Percentiles rank a stretch among this genome's conserved stretches.
Evolutionary conservation across 1,140 invertebrate genomes (phyloP).

Genomic region (Drosophila mayri): DNA sequence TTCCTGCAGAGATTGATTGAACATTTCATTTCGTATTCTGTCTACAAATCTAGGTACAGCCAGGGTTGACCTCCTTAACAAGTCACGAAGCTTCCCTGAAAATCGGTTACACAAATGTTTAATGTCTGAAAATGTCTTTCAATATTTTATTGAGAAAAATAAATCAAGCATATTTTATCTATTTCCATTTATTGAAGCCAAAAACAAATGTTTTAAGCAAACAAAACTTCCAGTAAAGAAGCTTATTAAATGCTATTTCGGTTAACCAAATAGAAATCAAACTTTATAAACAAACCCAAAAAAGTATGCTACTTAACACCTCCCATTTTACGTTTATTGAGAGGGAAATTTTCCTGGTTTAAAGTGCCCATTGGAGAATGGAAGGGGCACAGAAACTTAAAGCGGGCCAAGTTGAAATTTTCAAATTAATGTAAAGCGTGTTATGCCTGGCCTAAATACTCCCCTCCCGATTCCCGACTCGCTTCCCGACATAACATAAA

Average conservation of each 20-base stretch:
- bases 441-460: slow-evolving; percentile 38
- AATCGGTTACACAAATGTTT: neutral
- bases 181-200: too few species aligned
- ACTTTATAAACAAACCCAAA: slow-evolving; percentile 13
- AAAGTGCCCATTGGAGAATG: slow-evolving; percentile 5
- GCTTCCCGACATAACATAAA: slow-evolving; percentile 33
- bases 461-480: slow-evolving; percentile 5
- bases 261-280: slow-evolving; percentile 4
- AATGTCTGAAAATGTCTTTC: neutral
- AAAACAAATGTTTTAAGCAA: neutral
- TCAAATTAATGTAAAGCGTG: slow-evolving; percentile 50
- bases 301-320: slow-evolving; percentile 21
- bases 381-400: slow-evolving; percentile 11
- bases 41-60: slow-evolving; percentile 6
- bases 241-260: neutral
- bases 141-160: neutral
- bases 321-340: slow-evolving; percentile 14
- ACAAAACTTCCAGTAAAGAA: neutral
- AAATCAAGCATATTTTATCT: neutral
- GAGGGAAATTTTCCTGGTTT: slow-evolving; percentile 15
- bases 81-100: neutral
- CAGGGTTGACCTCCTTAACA: slow-evolving; percentile 5
- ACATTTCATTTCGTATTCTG: slow-evolving; percentile 28
- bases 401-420: slow-evolving; percentile 28
- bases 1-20: slow-evolving; percentile 29